Conservation (phyloP, 2,888 invertebrate genomes). For the Himalopsyche japonica region DNA sequence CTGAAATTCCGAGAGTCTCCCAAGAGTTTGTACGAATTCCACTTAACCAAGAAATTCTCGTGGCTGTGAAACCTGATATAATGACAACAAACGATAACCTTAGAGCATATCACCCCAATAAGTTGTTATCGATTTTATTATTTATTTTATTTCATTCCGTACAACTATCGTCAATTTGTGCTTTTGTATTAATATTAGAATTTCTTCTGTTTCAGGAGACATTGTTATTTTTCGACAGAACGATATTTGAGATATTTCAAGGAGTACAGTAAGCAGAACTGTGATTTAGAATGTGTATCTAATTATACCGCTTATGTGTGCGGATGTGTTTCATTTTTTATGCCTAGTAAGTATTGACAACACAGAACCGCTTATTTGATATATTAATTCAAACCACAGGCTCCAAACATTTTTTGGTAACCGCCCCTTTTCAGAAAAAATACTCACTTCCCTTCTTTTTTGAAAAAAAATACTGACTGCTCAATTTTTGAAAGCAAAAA, state of each 20-base stretch:
- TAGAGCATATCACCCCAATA: conserved; percentile 38
- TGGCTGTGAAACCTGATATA: conserved; percentile 42
- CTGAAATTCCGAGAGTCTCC: conserved; percentile 43
- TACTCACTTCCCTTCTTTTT: too few relatives aligned
- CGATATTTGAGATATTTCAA: conserved; percentile 42
- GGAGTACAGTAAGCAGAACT: conserved; percentile 44
- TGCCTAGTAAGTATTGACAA: conserved; percentile 44
- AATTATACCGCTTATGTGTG: conserved; percentile 42
- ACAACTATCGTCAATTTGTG: not conserved
- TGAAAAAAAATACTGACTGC: too few relatives aligned
- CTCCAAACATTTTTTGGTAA: too few relatives aligned
- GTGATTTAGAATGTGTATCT: conserved; percentile 43
- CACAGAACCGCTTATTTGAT: too few relatives aligned
- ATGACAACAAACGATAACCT: conserved; percentile 43
- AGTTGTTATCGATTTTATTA: not conserved
- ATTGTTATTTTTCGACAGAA: conserved; percentile 44
- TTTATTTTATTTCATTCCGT: not conserved
- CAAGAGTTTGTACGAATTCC: conserved; percentile 42
- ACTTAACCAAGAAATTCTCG: conserved; percentile 42
- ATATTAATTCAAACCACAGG: too few relatives aligned
- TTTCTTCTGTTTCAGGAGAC: conserved; percentile 26
- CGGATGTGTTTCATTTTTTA: conserved; percentile 42
- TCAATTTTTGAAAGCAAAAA: too few relatives aligned
- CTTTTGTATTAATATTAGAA: not conserved
- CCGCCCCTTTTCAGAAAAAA: too few relatives aligned